Evolutionary conservation across 2,888 invertebrate genomes (phyloP).

Genomic region (Chrysotoxum bicinctum): DNA sequence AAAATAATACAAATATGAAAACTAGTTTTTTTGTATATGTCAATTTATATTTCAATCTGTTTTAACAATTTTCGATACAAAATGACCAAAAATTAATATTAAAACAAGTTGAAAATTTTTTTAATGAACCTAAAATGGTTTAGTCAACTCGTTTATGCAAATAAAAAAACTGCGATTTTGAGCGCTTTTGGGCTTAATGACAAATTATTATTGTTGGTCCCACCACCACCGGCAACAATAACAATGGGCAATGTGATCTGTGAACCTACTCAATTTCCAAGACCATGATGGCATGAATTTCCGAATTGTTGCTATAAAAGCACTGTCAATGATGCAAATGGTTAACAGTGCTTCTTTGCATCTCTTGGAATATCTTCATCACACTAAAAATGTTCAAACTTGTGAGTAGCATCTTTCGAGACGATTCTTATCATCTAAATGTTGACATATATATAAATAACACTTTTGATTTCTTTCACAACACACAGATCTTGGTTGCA

Average conservation of each 20-base stretch:
- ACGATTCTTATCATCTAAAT: neutral
- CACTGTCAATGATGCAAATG: conserved; percentile 26
- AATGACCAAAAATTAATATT: neutral
- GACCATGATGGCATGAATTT: neutral
- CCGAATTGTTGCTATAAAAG: conserved; percentile 55
- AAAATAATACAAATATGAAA: conserved; percentile 3
- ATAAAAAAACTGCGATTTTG: conserved; percentile 10
- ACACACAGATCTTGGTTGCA: conserved; percentile 51
- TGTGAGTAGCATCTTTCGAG: conserved; percentile 44
- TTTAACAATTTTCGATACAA: neutral
- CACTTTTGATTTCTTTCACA: neutral
- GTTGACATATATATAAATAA: neutral
- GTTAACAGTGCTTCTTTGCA: conserved; percentile 59
- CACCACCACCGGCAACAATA: neutral
- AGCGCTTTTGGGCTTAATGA: conserved; percentile 25
- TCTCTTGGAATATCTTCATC: conserved; percentile 44
- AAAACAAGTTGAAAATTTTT: conserved; percentile 4
- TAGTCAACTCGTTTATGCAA: conserved; percentile 26
- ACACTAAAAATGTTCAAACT: conserved; percentile 61
- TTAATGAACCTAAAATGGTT: neutral
- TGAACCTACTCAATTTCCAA: neutral
- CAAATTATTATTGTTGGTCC: conserved; percentile 2
- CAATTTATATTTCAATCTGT: neutral
- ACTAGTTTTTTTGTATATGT: neutral
- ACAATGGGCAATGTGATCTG: conserved; percentile 1